These are phyloP conservation scores for Enteromius thamalakanensis DNA, from an alignment of 2,797 vertebrate genomes.

Conservation along the genomic window DNA sequence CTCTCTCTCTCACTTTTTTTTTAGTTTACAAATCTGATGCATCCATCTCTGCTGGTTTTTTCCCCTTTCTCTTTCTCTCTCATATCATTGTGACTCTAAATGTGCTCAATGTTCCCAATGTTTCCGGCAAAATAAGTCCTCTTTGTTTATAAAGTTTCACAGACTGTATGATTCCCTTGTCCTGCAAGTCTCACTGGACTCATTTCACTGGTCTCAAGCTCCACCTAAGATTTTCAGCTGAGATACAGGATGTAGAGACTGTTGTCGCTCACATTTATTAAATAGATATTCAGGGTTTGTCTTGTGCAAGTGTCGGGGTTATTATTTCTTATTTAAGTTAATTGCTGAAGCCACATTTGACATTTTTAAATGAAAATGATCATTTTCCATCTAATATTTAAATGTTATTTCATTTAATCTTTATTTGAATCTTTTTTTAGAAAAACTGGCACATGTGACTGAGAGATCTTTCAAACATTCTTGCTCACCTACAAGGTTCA, in stretches of 20 bases:
- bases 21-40: background rate
- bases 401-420: background rate
- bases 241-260: background rate
- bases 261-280: background rate
- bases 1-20: background rate
- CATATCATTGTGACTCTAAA: background rate
- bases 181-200: background rate
- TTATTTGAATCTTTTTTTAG: background rate
- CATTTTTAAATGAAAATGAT: background rate
- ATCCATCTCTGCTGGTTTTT: constrained; percentile 2
- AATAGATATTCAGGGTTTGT: background rate
- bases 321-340: background rate
- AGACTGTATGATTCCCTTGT: background rate
- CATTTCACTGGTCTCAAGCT: background rate
- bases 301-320: background rate
- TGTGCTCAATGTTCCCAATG: background rate
- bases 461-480: background rate
- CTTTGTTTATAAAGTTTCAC: constrained; percentile 15
- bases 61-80: constrained; percentile 4
- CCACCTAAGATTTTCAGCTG: background rate
- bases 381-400: background rate
- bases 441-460: background rate
- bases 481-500: background rate
- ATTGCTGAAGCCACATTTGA: background rate
- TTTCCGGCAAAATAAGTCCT: background rate